phyloP scores from a whole-genome alignment of 2,797 vertebrate genomes.

The Phaenicophaeus curvirostris region DNA sequence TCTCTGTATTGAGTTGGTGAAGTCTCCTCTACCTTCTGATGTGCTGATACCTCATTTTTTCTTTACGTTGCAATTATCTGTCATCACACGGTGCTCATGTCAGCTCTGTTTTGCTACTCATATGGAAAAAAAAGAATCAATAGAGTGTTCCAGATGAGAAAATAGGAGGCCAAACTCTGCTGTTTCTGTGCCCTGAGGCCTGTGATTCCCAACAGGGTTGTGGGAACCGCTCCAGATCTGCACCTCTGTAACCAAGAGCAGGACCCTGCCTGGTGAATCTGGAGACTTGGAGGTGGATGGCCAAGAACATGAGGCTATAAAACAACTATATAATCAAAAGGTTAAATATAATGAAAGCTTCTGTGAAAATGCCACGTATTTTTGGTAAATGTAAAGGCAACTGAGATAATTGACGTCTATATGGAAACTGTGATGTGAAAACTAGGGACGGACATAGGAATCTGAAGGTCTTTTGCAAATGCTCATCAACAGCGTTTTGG shows the following conservation, averaged over 20 bases:
- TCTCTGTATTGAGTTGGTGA: neutral
- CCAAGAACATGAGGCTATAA: neutral
- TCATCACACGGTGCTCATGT: neutral
- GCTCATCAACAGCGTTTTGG: neutral
- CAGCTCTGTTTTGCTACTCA: neutral
- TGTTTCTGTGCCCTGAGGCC: neutral
- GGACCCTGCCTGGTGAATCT: neutral
- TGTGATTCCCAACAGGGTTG: neutral
- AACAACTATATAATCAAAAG: neutral
- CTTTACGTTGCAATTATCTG: neutral
- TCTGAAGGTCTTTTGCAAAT: neutral
- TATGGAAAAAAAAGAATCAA: constrained; percentile 20
- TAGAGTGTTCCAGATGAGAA: neutral
- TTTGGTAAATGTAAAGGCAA: neutral
- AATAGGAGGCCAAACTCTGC: neutral
- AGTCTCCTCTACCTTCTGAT: neutral
- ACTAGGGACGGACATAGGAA: neutral
- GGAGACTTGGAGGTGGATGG: neutral
- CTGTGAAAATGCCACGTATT: neutral
- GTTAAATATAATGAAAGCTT: neutral
- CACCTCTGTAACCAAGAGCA: neutral
- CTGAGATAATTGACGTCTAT: neutral
- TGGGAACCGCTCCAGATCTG: neutral
- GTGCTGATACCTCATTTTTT: neutral
- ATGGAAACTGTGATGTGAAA: neutral